Evolutionary conservation across 2,888 invertebrate genomes (phyloP), one percentile per base, ranked within the genome.

Genomic region (Brachyopa scutellaris): DNA sequence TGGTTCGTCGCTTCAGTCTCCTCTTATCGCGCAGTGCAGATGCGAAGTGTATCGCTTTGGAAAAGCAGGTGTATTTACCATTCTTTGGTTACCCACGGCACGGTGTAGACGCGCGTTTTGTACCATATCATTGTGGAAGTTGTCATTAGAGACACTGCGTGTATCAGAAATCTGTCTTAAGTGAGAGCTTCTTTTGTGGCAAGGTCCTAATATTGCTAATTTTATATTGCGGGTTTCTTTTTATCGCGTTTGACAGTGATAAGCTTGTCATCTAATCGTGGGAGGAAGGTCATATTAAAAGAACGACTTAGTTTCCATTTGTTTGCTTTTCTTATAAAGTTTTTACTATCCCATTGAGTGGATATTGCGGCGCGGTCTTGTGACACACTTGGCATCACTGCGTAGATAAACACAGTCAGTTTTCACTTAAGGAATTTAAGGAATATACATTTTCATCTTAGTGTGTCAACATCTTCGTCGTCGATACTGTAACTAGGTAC

Each of bases 31-130:
- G 61, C 47, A 33, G 42, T 59, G 64, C 69, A 88, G 88, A 89
- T 88, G 88, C 88, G 88, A 90, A 90, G 90, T 90, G 89, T 90
- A 90, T 89, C 90, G 90, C 88, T 88, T 87, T 87, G 88, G 88
- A 89, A 89, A 90, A 90, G 90, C 90, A 91, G 90, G 90, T 91
- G 90, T 88, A 90, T 89, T 88, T 88, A 89, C 88, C 90, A 90
- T 90, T 91, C 90, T 88, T 89, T 87, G 88, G 88, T 90, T 88
- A 90, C 87, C 90, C 90, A 90, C 89, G 89, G 88, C 88, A 87
- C 90, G 88, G 88, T 90, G 86, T 88, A 89, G 89, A 90, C 90
- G 89, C 90, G 90, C 69, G 77, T 77, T 82, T 70, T 61, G 59
- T 70, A 64, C 11, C 66, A 66, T 66, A 38, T 51, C 17, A 64